Conservation (phyloP, 2,797 vertebrate species). For the Tolypeutes matacus region DNA sequence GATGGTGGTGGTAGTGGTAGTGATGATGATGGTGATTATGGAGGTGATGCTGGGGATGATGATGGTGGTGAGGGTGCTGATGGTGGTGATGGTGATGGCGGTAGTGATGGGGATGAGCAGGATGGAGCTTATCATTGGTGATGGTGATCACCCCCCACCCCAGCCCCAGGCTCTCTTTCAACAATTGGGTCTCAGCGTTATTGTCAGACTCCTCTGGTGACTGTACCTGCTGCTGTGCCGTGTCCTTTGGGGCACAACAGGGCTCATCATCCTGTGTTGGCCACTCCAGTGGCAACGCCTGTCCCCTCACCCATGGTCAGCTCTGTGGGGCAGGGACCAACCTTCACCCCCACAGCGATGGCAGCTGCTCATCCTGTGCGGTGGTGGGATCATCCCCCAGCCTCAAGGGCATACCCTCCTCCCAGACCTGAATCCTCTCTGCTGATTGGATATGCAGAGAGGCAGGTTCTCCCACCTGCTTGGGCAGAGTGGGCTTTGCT, state of each 20-base stretch:
- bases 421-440: not conserved
- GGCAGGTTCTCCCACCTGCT: not conserved
- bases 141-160: not conserved
- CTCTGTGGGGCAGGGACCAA: not conserved
- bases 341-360: not conserved
- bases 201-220: not conserved
- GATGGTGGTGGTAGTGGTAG: fast-evolving
- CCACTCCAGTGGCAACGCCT: not conserved
- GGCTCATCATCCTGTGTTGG: not conserved
- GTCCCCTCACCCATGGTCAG: not conserved
- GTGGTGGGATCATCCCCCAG: not conserved
- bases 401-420: not conserved
- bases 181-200: no score
- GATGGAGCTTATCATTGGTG: fast-evolving
- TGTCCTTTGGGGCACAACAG: not conserved
- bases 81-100: not conserved
- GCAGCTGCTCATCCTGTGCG: not conserved
- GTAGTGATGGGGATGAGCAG: no score
- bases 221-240: not conserved
- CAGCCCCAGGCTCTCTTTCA: not conserved
- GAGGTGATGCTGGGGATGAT: not conserved
- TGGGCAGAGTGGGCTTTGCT: not conserved
- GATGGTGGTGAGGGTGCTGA: not conserved
- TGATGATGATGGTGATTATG: fast-evolving
- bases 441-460: not conserved